Conservation (phyloP, 1,140 invertebrate genomes). For the Coptotermes formosanus region DNA sequence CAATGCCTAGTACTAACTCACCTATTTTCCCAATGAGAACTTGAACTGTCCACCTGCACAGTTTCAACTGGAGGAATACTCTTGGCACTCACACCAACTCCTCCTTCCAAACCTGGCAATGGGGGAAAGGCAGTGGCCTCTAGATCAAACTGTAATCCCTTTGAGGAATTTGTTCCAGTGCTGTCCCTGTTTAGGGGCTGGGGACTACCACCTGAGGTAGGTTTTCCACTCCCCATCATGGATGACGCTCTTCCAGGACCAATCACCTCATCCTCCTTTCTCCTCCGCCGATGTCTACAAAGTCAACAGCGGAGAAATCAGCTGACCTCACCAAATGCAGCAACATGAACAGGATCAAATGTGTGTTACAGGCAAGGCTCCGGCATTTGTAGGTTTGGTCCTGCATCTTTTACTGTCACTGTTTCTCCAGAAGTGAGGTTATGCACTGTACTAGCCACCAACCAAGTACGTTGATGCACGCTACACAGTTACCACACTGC, state of each 20-base stretch:
- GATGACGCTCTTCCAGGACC: slow-evolving; percentile 3
- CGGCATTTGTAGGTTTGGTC: background rate
- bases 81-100: slow-evolving; percentile 36
- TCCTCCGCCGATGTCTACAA: slow-evolving; percentile 47
- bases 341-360: background rate
- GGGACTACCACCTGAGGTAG: slow-evolving; percentile 31
- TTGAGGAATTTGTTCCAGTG: slow-evolving; percentile 8
- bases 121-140: slow-evolving; percentile 80
- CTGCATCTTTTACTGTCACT: background rate
- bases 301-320: slow-evolving; percentile 2
- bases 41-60: slow-evolving; percentile 23
- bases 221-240: slow-evolving; percentile 17
- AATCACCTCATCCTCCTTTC: slow-evolving; percentile 47
- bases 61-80: slow-evolving; percentile 31
- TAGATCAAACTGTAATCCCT: slow-evolving; percentile 64
- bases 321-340: background rate
- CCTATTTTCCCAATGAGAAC: slow-evolving; percentile 37
- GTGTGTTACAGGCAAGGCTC: background rate
- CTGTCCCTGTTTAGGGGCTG: slow-evolving; percentile 30
- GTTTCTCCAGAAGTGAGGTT: background rate
- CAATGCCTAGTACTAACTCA: slow-evolving; percentile 16
- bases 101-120: slow-evolving; percentile 60
- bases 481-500: background rate
- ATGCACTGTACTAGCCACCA: slow-evolving; percentile 4
- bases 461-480: background rate